These are phyloP conservation scores for Brachypodius melanocephalos DNA, from an alignment of 2,113 vertebrate genomes.

Conservation along the genomic window DNA sequence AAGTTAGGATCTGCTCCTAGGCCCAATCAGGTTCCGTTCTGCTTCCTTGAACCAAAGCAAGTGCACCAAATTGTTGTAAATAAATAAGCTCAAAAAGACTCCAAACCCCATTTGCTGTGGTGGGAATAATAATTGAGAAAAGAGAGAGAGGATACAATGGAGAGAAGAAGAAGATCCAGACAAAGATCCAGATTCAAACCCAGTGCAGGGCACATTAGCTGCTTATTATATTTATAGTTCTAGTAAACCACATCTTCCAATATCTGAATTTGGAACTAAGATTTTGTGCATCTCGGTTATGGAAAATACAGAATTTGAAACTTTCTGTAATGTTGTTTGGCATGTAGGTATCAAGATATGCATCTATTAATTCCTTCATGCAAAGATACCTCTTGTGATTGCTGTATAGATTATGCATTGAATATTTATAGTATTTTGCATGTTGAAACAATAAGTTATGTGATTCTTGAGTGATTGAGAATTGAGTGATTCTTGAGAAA, in stretches of 20 bases:
- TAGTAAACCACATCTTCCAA: neutral
- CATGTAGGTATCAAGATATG: neutral
- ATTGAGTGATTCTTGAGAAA: neutral
- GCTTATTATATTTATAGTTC: neutral
- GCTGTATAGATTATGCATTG: neutral
- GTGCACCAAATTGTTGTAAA: neutral
- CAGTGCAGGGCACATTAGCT: neutral
- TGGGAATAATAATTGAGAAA: neutral
- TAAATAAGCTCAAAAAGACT: neutral
- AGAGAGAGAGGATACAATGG: neutral
- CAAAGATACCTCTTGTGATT: neutral
- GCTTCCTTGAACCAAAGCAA: neutral
- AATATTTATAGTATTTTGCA: neutral
- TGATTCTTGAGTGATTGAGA: too few relatives aligned
- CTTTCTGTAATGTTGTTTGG: neutral
- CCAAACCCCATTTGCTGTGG: neutral
- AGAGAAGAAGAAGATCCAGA: too few relatives aligned
- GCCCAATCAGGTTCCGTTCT: fast-evolving
- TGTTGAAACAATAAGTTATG: neutral
- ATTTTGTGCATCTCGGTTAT: neutral
- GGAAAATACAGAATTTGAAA: neutral
- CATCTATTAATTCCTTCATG: neutral
- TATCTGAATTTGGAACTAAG: neutral
- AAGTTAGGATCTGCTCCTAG: neutral
- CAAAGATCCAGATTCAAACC: neutral